Evolutionary conservation across 2,888 invertebrate genomes (phyloP).

Genomic region (Rotaria magnacalcarata): DNA sequence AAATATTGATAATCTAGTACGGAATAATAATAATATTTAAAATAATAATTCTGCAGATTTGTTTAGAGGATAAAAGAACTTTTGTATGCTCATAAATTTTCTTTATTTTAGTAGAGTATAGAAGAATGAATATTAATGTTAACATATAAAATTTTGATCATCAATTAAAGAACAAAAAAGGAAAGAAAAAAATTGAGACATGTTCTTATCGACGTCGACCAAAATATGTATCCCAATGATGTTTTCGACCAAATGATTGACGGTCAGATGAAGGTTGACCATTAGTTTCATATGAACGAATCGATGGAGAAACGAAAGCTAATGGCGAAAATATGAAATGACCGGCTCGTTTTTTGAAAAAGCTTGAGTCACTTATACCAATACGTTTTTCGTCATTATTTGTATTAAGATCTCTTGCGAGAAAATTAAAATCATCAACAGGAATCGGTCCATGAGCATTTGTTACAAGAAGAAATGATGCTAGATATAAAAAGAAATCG

Average conservation of each 20-base stretch:
- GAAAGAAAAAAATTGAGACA: background rate
- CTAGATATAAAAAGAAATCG: background rate
- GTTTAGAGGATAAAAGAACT: background rate
- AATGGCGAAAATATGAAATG: background rate
- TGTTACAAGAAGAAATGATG: background rate
- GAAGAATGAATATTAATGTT: background rate
- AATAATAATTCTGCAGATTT: background rate
- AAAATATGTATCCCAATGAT: slow-evolving; percentile 7
- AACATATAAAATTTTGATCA: background rate
- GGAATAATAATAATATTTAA: no score
- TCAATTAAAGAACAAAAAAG: background rate
- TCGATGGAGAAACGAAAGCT: background rate
- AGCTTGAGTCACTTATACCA: background rate
- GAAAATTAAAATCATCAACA: background rate
- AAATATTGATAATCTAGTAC: background rate
- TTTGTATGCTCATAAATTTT: background rate
- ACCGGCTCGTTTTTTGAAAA: background rate
- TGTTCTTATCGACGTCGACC: slow-evolving; percentile 1
- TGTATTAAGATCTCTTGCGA: background rate
- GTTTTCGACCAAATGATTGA: background rate
- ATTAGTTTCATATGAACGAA: background rate
- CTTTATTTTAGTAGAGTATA: background rate
- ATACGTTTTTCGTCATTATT: background rate
- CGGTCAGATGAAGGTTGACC: background rate
- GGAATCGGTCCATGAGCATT: background rate